These are phyloP conservation scores for Lycaon pictus DNA, from an alignment of 2,113 vertebrate genomes.

Conservation along the genomic window DNA sequence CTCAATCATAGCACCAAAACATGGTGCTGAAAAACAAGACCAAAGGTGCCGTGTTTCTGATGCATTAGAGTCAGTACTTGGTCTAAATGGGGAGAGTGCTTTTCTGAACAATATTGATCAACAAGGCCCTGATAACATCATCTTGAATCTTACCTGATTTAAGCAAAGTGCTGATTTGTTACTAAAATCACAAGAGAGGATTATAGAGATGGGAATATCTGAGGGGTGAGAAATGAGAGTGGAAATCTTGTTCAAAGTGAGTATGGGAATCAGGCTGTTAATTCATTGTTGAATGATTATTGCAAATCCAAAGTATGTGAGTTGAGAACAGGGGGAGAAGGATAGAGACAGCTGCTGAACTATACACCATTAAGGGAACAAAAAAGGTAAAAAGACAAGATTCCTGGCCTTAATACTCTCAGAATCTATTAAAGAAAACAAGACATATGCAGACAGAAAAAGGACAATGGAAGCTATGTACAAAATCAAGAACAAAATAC, in stretches of 20 bases:
- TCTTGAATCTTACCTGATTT: conserved; percentile 26
- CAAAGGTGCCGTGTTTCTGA: neutral
- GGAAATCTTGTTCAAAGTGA: neutral
- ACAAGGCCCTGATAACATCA: neutral
- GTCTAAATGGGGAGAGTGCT: neutral
- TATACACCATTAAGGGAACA: neutral
- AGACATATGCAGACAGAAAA: neutral
- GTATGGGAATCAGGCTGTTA: neutral
- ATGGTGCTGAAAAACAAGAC: neutral
- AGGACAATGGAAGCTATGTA: neutral
- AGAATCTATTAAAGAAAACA: neutral
- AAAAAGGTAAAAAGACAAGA: neutral
- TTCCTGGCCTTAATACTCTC: neutral
- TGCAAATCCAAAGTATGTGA: conserved; percentile 35
- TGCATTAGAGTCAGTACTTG: neutral
- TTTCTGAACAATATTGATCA: conserved; percentile 55
- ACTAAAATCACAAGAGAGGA: neutral
- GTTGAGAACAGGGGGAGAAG: neutral
- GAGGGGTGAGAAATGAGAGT: neutral
- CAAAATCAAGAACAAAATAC: neutral
- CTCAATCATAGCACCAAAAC: neutral
- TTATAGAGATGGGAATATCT: neutral
- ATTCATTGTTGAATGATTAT: conserved; percentile 42
- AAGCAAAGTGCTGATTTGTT: conserved; percentile 14
- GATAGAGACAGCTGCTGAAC: neutral